Percentiles rank a stretch among this genome's conserved stretches.
These are phyloP conservation scores for Chaetophractus vellerosus DNA, from an alignment of 2,797 vertebrate species.

Conservation along the genomic window DNA sequence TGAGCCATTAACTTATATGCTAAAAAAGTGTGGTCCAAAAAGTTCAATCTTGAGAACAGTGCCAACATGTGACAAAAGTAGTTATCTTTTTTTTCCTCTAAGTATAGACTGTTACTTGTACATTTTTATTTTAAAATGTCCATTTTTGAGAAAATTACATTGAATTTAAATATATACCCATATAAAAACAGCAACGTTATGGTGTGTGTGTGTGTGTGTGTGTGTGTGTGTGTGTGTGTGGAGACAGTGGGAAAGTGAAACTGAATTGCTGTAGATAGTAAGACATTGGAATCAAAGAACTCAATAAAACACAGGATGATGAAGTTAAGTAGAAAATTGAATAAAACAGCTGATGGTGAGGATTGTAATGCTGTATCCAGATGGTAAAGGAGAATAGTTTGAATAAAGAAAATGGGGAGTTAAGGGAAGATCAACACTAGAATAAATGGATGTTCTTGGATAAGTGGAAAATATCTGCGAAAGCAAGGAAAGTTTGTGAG, in stretches of 20 bases:
- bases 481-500: not conserved
- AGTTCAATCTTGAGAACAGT: not conserved
- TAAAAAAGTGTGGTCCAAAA: not conserved
- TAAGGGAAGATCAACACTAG: not conserved
- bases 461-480: not conserved
- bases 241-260: not conserved
- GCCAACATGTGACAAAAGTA: not conserved
- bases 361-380: not conserved
- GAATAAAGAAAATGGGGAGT: rapidly evolving
- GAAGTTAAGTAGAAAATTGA: not conserved
- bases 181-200: not conserved
- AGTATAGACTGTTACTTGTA: not conserved
- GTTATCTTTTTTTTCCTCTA: not conserved
- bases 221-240: not conserved
- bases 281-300: not conserved
- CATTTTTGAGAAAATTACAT: not conserved
- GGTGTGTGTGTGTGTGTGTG: not conserved
- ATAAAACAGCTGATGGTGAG: not conserved
- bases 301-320: not conserved
- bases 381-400: not conserved
- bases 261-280: not conserved
- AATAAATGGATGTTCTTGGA: not conserved
- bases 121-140: not conserved
- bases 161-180: not conserved
- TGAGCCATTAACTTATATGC: not conserved